Conservation (phyloP, 2,888 invertebrate genomes). For the Tuta absoluta region DNA sequence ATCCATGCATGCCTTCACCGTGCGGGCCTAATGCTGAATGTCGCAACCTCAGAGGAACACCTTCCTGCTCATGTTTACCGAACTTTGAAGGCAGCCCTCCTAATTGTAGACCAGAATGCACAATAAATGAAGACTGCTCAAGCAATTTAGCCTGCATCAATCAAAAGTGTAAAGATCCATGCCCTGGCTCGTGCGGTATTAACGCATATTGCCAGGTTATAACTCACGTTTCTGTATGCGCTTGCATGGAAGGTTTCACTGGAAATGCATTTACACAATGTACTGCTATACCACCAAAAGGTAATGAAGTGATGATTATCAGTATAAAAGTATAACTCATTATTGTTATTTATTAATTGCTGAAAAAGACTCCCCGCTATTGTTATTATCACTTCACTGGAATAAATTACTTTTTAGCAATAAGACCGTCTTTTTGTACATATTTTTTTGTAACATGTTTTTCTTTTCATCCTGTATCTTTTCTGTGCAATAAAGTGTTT, state of each 20-base stretch:
- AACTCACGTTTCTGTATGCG: conserved; percentile 83
- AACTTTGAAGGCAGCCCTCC: conserved; percentile 84
- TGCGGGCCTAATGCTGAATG: conserved; percentile 85
- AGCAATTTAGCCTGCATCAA: conserved; percentile 85
- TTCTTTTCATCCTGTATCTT: too few relatives aligned
- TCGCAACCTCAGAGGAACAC: conserved; percentile 75
- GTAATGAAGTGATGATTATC: conserved; percentile 41
- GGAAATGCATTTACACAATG: conserved; percentile 84
- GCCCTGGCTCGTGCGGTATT: conserved; percentile 85
- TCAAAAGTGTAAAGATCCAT: conserved; percentile 85
- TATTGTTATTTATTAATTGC: too few relatives aligned
- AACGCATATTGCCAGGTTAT: conserved; percentile 81
- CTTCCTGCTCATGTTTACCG: conserved; percentile 83
- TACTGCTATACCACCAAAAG: conserved; percentile 60
- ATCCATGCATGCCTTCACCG: conserved; percentile 86
- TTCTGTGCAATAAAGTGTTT: too few relatives aligned
- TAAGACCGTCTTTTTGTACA: too few relatives aligned
- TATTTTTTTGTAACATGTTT: too few relatives aligned
- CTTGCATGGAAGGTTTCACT: conserved; percentile 79
- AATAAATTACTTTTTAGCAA: too few relatives aligned
- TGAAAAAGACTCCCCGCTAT: too few relatives aligned
- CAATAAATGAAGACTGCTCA: conserved; percentile 85
- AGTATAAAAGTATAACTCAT: neutral
- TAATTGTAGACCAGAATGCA: conserved; percentile 85
- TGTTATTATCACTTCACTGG: too few relatives aligned